Percentiles rank a stretch among this genome's conserved stretches.
Evolutionary conservation across 2,888 invertebrate genomes (phyloP).

Genomic region (Ectemnius cavifrons): DNA sequence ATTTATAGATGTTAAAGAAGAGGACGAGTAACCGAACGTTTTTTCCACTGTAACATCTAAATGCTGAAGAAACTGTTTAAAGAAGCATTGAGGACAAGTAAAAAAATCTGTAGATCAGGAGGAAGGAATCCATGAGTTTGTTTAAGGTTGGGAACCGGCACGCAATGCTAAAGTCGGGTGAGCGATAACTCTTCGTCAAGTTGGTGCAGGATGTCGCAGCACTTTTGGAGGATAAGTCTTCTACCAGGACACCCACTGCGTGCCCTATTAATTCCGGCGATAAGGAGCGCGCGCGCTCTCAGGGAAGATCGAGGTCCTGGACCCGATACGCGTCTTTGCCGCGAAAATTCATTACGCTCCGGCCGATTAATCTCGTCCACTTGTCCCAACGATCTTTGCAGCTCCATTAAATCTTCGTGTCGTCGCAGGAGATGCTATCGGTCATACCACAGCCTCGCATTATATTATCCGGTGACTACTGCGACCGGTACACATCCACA

Average conservation of each 20-base stretch:
- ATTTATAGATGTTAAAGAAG: conserved; percentile 32
- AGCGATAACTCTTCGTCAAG: conserved; percentile 24
- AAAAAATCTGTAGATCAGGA: too few species aligned
- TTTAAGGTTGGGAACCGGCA: too few species aligned
- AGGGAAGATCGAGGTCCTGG: conserved; percentile 8
- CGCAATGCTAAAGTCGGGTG: too few species aligned
- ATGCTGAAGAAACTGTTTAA: too few species aligned
- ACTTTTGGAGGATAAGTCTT: not conserved
- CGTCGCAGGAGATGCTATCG: conserved; percentile 23
- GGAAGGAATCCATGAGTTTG: too few species aligned
- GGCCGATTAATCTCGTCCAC: conserved; percentile 38
- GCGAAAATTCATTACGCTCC: conserved; percentile 49
- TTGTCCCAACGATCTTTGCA: conserved; percentile 22
- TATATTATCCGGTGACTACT: conserved; percentile 33
- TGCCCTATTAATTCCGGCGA: conserved; percentile 36
- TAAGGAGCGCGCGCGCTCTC: conserved; percentile 15
- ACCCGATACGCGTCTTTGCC: conserved; percentile 11
- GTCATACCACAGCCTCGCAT: conserved; percentile 4
- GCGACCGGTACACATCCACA: not conserved
- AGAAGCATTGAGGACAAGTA: too few species aligned
- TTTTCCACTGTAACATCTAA: too few species aligned
- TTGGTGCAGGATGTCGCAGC: conserved; percentile 2
- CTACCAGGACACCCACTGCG: conserved; percentile 30
- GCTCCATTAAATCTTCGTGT: conserved; percentile 42
- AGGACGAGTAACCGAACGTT: too few species aligned